Percentiles rank a stretch among this genome's conserved stretches.
phyloP scores from a whole-genome alignment of 1,140 invertebrate genomes.

The Bombus soroeensis region DNA sequence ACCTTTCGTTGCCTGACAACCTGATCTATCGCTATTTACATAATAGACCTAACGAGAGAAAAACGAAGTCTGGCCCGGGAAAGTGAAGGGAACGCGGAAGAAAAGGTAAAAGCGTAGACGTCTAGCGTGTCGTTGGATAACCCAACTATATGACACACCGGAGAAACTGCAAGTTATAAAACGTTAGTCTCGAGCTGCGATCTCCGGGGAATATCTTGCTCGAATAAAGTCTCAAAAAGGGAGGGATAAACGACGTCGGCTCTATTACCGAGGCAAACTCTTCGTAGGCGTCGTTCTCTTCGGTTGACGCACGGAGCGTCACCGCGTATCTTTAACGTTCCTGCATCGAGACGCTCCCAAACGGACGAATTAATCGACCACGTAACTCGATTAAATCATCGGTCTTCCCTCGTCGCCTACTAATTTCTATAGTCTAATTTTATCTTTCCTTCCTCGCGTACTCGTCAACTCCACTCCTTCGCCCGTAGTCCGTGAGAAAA shows the following conservation, averaged over 20 bases:
- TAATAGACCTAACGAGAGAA: slow-evolving; percentile 58
- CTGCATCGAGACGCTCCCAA: background rate
- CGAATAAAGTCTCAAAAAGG: slow-evolving; percentile 62
- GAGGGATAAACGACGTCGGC: slow-evolving; percentile 50
- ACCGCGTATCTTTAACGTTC: background rate
- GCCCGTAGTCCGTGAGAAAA: too few relatives aligned
- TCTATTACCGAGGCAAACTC: slow-evolving; percentile 54
- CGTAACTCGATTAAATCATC: background rate
- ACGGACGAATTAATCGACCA: background rate
- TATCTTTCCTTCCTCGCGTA: too few relatives aligned
- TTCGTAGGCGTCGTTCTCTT: background rate
- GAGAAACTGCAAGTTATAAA: slow-evolving; percentile 61
- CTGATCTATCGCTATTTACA: slow-evolving; percentile 65
- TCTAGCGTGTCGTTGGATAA: slow-evolving; percentile 42
- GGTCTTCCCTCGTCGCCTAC: too few relatives aligned
- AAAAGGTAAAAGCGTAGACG: slow-evolving; percentile 36
- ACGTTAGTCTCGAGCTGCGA: slow-evolving; percentile 48
- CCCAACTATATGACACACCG: slow-evolving; percentile 49
- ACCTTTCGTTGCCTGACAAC: slow-evolving; percentile 21
- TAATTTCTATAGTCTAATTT: too few relatives aligned
- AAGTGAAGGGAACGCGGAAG: background rate
- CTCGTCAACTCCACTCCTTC: rapidly evolving
- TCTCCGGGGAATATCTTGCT: slow-evolving; percentile 60
- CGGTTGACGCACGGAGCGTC: background rate
- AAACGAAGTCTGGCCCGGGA: slow-evolving; percentile 19